phyloP scores from a whole-genome alignment of 2,797 vertebrate genomes.

The Silurus aristotelis region DNA sequence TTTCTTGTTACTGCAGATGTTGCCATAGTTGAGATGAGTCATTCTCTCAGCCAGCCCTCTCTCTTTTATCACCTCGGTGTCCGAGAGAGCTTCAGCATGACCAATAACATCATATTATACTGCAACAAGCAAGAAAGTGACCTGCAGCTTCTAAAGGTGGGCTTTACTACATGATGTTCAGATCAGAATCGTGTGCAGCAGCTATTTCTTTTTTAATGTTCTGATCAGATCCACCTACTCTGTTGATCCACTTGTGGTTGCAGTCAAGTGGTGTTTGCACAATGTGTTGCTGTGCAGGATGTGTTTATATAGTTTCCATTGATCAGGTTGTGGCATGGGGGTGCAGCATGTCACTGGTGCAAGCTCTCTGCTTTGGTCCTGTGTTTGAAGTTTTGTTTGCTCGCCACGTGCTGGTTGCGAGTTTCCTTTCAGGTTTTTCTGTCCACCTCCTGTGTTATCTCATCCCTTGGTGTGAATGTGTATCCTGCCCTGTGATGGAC shows the following conservation, averaged over 20 bases:
- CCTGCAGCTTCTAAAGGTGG: slow-evolving; percentile 82
- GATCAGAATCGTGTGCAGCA: too few species aligned
- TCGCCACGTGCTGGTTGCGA: neutral
- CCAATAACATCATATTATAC: slow-evolving; percentile 87
- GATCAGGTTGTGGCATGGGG: neutral
- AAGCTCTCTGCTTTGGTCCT: neutral
- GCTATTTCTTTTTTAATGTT: too few species aligned
- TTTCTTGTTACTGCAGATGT: slow-evolving; percentile 75
- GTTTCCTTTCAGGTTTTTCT: neutral
- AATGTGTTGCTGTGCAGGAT: slow-evolving; percentile 5
- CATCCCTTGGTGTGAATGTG: neutral
- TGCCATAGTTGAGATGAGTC: slow-evolving; percentile 87
- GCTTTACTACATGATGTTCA: neutral
- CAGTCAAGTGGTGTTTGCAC: neutral
- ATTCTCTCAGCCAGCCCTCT: slow-evolving; percentile 83
- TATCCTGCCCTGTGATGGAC: neutral
- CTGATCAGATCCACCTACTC: neutral
- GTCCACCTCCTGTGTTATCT: too few species aligned
- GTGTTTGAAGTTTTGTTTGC: neutral
- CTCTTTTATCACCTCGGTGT: slow-evolving; percentile 91
- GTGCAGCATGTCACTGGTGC: neutral
- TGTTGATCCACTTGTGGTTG: neutral
- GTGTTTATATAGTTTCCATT: neutral
- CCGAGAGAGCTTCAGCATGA: slow-evolving; percentile 92
- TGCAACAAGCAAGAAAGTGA: slow-evolving; percentile 79